Conservation (phyloP, 2,888 invertebrate genomes). For the Podabrus alpinus region DNA sequence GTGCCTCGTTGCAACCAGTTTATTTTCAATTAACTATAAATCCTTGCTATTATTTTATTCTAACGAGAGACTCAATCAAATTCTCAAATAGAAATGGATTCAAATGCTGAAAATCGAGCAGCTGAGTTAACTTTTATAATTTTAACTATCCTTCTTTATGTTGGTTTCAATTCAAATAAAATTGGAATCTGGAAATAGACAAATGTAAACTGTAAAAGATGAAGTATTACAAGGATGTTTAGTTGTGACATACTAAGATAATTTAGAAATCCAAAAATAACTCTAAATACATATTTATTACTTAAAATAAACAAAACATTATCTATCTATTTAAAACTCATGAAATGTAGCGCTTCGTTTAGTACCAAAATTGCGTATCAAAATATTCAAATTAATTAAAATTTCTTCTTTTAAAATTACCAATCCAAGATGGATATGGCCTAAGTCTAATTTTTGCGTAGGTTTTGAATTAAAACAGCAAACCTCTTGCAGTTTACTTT, state of each 20-base stretch:
- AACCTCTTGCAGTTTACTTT: not conserved
- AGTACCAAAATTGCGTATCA: not conserved
- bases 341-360: not conserved
- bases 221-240: conserved; percentile 5
- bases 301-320: conserved; percentile 2
- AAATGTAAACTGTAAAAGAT: conserved; percentile 4
- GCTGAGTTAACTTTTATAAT: not conserved
- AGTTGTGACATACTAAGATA: conserved; percentile 5
- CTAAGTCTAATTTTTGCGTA: not conserved
- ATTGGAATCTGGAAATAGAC: not conserved
- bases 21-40: conserved; percentile 41
- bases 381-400: not conserved
- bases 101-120: not conserved
- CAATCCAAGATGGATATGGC: not conserved
- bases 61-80: not conserved
- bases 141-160: not conserved
- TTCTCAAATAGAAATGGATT: not conserved
- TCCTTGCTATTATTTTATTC: conserved; percentile 1
- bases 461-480: not conserved
- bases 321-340: conserved; percentile 1
- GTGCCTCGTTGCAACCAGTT: conserved; percentile 37
- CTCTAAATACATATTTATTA: conserved; percentile 2
- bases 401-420: not conserved
- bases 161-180: not conserved
- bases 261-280: conserved; percentile 2